Percentiles rank a stretch among this genome's conserved stretches.
Evolutionary conservation across 2,888 invertebrate species (phyloP).

Genomic region (Drosophila subsilvestris): DNA sequence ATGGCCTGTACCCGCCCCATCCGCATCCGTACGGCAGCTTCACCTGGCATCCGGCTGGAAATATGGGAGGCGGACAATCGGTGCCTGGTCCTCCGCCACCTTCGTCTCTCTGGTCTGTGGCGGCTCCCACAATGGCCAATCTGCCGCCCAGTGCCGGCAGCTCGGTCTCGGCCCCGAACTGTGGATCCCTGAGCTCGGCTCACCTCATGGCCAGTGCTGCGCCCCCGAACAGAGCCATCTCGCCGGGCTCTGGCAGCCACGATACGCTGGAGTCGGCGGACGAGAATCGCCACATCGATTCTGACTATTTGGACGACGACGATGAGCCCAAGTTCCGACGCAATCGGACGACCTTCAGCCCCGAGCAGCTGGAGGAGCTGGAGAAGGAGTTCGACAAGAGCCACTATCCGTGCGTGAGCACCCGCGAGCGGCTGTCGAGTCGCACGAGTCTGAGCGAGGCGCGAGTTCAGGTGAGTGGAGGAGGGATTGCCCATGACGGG

Average conservation of each 20-base stretch:
- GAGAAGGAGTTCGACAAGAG: constrained; percentile 98
- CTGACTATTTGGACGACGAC: constrained; percentile 90
- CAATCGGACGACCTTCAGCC: constrained; percentile 97
- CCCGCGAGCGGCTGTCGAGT: constrained; percentile 94
- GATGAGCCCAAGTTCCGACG: constrained; percentile 96
- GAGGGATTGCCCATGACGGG: neutral
- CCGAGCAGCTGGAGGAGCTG: constrained; percentile 95
- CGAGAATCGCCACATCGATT: constrained; percentile 86
- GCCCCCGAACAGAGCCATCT: constrained; percentile 80
- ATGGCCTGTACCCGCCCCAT: constrained; percentile 92
- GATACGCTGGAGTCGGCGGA: constrained; percentile 84
- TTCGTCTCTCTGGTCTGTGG: constrained; percentile 76
- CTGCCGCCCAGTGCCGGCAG: constrained; percentile 85
- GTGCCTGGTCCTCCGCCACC: constrained; percentile 67
- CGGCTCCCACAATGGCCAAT: constrained; percentile 84
- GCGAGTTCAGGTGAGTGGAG: constrained; percentile 93
- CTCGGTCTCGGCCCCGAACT: constrained; percentile 26
- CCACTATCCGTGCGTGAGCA: constrained; percentile 97
- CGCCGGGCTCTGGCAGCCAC: constrained; percentile 85
- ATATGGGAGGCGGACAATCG: constrained; percentile 58
- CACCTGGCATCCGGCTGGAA: constrained; percentile 85
- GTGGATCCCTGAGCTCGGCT: constrained; percentile 53
- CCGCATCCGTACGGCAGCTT: constrained; percentile 87
- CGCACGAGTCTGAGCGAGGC: constrained; percentile 97
- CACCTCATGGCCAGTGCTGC: constrained; percentile 54